Conservation (phyloP, 2,797 vertebrate genomes). For the Cuniculus paca region DNA sequence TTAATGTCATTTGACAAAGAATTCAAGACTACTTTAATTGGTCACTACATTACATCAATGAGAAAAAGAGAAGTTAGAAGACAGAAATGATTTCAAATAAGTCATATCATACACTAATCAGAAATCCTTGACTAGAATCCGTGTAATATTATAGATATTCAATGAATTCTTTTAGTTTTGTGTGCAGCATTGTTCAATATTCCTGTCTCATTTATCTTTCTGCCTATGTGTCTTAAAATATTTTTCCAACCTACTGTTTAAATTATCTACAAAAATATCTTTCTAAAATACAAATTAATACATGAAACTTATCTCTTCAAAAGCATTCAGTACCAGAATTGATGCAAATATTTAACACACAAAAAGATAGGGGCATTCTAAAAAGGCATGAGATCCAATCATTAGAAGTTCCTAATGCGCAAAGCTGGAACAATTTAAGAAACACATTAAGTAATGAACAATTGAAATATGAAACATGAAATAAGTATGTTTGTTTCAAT, state of each 20-base stretch:
- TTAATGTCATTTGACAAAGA: neutral
- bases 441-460: neutral
- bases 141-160: neutral
- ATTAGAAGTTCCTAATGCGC: neutral
- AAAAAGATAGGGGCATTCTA: neutral
- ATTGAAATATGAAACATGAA: neutral
- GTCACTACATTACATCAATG: neutral
- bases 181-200: neutral
- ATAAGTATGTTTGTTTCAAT: neutral
- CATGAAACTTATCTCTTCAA: neutral
- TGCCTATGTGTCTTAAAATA: neutral
- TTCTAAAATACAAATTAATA: neutral
- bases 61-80: neutral
- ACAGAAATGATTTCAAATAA: neutral
- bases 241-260: neutral
- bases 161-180: neutral
- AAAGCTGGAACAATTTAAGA: neutral
- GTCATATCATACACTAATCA: neutral
- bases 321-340: neutral
- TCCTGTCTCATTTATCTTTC: neutral
- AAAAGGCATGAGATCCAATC: neutral
- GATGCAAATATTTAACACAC: neutral
- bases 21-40: neutral
- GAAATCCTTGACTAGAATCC: neutral
- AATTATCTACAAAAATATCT: neutral